Evolutionary conservation across 2,797 vertebrate genomes (phyloP).

Genomic region (Phylloscopus collybita): DNA sequence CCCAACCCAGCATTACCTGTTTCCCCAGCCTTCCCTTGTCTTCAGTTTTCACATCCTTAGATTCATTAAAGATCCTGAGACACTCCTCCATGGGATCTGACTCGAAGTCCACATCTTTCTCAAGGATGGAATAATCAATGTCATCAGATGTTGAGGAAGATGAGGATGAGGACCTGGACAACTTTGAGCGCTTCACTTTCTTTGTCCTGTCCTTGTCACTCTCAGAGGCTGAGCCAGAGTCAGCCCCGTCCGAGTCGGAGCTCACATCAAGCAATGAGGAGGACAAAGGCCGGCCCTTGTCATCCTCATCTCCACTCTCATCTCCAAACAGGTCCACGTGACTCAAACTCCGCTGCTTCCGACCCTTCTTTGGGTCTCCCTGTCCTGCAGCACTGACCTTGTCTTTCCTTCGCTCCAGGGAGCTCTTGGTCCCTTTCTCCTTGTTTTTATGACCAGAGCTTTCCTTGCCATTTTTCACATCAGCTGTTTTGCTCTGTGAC

Average conservation of each 20-base stretch:
- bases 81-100: constrained; percentile 97
- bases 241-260: constrained; percentile 67
- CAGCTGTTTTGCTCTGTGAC: constrained; percentile 49
- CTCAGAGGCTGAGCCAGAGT: constrained; percentile 71
- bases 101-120: constrained; percentile 90
- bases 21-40: constrained; percentile 92
- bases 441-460: constrained; percentile 15
- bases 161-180: constrained; percentile 70
- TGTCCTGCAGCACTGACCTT: constrained; percentile 64
- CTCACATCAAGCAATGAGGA: not conserved
- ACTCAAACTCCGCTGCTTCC: constrained; percentile 81
- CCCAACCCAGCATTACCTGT: constrained; percentile 80
- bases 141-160: constrained; percentile 73
- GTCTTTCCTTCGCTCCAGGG: constrained; percentile 61
- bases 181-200: constrained; percentile 65
- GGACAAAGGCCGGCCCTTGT: not conserved
- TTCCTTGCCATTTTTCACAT: constrained; percentile 78
- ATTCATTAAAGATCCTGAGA: constrained; percentile 95
- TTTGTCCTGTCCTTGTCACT: constrained; percentile 65
- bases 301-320: constrained; percentile 89
- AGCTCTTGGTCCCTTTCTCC: constrained; percentile 52
- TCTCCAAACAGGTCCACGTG: constrained; percentile 93
- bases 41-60: constrained; percentile 91
- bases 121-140: constrained; percentile 83
- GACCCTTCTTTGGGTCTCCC: not conserved